These are phyloP conservation scores for Raja brachyura DNA, from an alignment of 2,113 vertebrate species.

Conservation along the genomic window DNA sequence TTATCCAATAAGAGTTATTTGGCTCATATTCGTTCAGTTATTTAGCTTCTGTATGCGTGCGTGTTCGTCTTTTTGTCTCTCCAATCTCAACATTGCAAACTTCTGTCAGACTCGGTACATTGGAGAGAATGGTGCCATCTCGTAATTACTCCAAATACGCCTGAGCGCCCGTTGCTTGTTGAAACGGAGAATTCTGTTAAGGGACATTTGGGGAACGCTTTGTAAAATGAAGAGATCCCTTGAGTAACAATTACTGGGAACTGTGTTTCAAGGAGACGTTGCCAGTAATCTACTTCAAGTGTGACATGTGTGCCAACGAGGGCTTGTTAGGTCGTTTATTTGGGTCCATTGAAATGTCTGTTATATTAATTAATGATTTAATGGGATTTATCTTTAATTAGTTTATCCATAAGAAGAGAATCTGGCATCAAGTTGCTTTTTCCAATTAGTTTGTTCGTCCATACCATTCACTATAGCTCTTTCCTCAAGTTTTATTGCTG, in stretches of 20 bases:
- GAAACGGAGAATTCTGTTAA: background rate
- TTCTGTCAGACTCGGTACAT: background rate
- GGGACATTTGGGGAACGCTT: background rate
- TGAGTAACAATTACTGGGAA: conserved; percentile 22
- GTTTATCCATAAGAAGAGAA: conserved; percentile 8
- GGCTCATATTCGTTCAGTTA: background rate
- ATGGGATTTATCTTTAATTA: conserved; percentile 38
- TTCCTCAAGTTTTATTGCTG: background rate
- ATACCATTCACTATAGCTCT: background rate
- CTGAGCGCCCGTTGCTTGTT: background rate
- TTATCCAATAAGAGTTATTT: background rate
- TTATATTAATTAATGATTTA: conserved; percentile 36
- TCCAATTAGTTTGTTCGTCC: background rate
- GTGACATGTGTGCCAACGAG: conserved; percentile 23
- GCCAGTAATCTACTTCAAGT: conserved; percentile 4
- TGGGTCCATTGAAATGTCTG: conserved; percentile 24
- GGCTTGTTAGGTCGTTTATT: conserved; percentile 27
- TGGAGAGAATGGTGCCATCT: too few relatives aligned
- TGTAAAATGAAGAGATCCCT: conserved; percentile 5
- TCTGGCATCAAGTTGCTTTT: background rate
- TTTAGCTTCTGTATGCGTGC: background rate
- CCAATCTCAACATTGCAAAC: background rate
- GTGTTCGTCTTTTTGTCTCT: background rate
- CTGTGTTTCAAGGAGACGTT: background rate
- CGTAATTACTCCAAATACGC: background rate